Evolutionary conservation across 2,797 vertebrate species (phyloP), one percentile per base, ranked within the genome.

Genomic region (Thunnus albacares): DNA sequence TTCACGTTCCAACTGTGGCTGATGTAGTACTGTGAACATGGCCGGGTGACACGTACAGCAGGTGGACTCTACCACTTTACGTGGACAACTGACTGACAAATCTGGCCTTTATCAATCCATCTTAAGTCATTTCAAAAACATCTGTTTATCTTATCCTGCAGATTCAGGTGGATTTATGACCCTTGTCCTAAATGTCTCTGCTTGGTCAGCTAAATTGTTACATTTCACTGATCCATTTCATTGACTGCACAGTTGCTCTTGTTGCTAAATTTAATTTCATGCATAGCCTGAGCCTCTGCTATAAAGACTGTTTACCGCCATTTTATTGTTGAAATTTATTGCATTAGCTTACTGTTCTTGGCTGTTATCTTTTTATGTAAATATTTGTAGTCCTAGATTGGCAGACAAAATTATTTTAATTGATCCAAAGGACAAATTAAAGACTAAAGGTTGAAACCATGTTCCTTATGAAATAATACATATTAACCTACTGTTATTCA

Each of bases 281-380:
- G 18, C 33, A 18, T 9, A 51, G 5, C 5, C 20, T 9, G 13
- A 53, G 28, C 6, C 22, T 4, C 22, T 4, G 10, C 28, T 7
- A 63, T 33, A 14, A 26, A 61, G 11, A 28, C 15, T 9, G 28
- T 12, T 53, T 45, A 20, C 4, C 6, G 20, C 1, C 26, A 49
- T n/a, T 30, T 47, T 49, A 56, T 51, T 33, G 11, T 6, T 55
- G 26, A 18, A 9, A 53, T 71, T 71, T 81, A 81, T 55, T 62
- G n/a, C 38, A 41, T 8, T 3, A 20, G 26, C 13, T 74, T 45
- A 17, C 3, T 9, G 18, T 52, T 22, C 24, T 51, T 14, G 38
- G 11, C n/a, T 55, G 24, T 63, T 62, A 66, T 71, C 26, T 43
- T 9, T 13, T 43, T 5, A 33, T 33, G 6, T 18, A 9, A 9